Conservation (phyloP, 92 coral and sea anemone genomes). For the Palythoa heliodiscus region DNA sequence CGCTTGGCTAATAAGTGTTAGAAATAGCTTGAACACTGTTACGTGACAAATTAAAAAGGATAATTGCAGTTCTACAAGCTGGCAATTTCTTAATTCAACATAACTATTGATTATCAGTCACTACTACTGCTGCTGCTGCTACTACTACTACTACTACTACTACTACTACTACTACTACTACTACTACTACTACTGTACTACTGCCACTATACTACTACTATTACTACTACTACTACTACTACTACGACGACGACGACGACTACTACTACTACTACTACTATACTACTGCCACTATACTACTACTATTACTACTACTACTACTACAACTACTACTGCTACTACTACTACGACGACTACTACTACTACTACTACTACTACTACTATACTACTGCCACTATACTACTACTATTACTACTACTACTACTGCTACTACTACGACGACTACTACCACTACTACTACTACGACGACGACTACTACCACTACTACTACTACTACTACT, state of each 20-base stretch:
- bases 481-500: no score
- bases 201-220: not conserved
- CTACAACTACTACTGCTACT: not conserved
- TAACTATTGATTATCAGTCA: not conserved
- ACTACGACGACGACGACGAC: not conserved
- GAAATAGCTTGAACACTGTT: not conserved
- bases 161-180: not conserved
- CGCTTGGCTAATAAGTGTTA: not conserved
- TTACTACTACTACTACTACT: not conserved
- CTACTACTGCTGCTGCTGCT: not conserved
- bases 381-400: no score
- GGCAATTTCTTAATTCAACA: not conserved
- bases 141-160: not conserved
- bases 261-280: not conserved
- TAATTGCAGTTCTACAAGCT: not conserved
- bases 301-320: constrained; percentile 1
- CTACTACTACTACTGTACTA: not conserved
- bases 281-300: not conserved
- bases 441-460: no score
- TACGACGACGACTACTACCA: no score
- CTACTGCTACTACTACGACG: no score
- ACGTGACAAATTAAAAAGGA: not conserved
- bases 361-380: no score
- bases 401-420: no score
- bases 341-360: not conserved